These are phyloP conservation scores for Lindbergichthys nudifrons DNA, from an alignment of 2,797 vertebrate species.

Conservation along the genomic window DNA sequence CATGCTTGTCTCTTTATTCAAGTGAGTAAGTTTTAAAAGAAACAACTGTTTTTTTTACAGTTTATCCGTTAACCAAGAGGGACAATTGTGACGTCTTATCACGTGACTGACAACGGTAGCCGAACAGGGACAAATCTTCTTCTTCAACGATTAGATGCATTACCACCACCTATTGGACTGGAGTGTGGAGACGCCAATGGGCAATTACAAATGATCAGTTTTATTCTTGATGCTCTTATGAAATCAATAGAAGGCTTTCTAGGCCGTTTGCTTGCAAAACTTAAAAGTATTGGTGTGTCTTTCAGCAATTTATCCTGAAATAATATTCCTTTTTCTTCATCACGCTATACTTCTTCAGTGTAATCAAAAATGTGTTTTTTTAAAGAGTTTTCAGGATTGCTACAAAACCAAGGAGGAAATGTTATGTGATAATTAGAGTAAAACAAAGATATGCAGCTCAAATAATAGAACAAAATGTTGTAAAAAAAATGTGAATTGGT, in stretches of 20 bases:
- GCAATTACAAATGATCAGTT: no score
- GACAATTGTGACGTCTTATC: constrained; percentile 6
- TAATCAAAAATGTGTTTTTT: background rate
- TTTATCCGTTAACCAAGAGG: background rate
- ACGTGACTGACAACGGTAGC: constrained; percentile 35
- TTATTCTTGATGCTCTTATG: no score
- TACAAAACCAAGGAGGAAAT: background rate
- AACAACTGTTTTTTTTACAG: background rate
- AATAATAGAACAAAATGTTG: background rate
- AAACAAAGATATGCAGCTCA: background rate
- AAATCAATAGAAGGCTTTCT: no score
- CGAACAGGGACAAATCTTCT: constrained; percentile 7
- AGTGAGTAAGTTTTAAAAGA: constrained; percentile 9
- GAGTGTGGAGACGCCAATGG: no score
- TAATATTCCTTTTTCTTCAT: no score
- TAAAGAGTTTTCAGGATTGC: background rate
- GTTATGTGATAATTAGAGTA: background rate
- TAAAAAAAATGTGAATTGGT: background rate
- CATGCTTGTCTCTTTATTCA: constrained; percentile 64
- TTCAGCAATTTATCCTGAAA: no score
- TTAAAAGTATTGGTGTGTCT: no score
- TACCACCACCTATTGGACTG: no score
- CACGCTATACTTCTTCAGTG: no score
- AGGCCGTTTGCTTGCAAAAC: no score
- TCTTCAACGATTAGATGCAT: no score